Evolutionary conservation across 2,888 invertebrate species (phyloP), one percentile per base, ranked within the genome.

Genomic region (Stenolophus ochropezus): DNA sequence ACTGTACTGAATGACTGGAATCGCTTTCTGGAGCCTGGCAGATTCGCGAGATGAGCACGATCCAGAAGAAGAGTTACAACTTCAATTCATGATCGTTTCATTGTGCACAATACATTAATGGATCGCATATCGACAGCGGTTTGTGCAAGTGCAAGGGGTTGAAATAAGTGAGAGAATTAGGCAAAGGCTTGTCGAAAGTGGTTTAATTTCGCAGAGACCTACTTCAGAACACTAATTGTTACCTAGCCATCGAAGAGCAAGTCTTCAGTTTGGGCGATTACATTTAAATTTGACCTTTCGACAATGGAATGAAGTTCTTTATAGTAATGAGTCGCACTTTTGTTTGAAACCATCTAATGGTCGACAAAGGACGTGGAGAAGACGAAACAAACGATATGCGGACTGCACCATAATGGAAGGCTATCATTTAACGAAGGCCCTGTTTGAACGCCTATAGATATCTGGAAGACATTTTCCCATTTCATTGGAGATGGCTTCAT

Each of bases 11-110:
- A 6, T 47, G 47, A 2, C 8, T 47, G 56, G 56, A 56, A 56
- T 56, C 56, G 20, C 1, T 56, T 56, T 56, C 56, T 56, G 56
- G 56, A 56, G 56, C 14, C 56, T 20, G 16, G 56, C 20, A 56
- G 56, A 56, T 56, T 56, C 56, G 2, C 56, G 16, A 56, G 20
- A 18, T 18, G 16, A 6, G 16, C 16, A 56, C 8, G 56, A 56
- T 56, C 56, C 14, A 18, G 4, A 56, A 56, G 16, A 6, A 56
- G 4, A 56, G 6, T 18, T 56, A 16, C 6, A 56, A 56, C 20
- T 56, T 14, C 20, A 14, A 20, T n/a, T n/a, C n/a, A n/a, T n/a
- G n/a, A n/a, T n/a, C n/a, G n/a, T n/a, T n/a, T n/a, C n/a, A n/a
- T n/a, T n/a, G n/a, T n/a, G n/a, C n/a, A n/a, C n/a, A n/a, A n/a